phyloP scores from a whole-genome alignment of 2,113 vertebrate genomes.

The Hyaena hyaena region DNA sequence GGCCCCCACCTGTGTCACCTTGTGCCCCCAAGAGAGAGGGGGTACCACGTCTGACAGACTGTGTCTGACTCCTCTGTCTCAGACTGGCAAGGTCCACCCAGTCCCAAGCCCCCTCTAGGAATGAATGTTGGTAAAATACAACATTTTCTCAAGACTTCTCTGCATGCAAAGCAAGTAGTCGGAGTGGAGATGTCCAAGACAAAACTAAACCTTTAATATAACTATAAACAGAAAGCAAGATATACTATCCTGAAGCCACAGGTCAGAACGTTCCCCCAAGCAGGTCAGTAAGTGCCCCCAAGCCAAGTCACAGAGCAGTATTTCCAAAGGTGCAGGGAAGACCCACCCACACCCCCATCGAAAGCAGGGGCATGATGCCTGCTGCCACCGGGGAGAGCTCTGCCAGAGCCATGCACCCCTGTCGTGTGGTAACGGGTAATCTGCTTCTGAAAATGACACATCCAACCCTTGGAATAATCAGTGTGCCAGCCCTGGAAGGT shows the following conservation, averaged over 20 bases:
- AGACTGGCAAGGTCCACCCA: neutral
- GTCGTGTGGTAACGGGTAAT: fast-evolving
- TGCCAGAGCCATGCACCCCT: neutral
- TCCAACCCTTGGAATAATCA: neutral
- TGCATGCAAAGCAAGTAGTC: neutral
- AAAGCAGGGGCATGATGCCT: neutral
- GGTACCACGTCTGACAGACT: neutral
- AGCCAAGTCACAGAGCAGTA: fast-evolving
- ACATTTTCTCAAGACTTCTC: neutral
- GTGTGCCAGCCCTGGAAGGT: neutral
- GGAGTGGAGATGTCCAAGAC: neutral
- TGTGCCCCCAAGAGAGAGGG: fast-evolving
- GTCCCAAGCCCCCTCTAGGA: neutral
- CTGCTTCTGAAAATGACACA: neutral
- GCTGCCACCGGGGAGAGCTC: fast-evolving
- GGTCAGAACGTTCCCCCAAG: neutral
- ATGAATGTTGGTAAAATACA: neutral
- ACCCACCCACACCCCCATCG: neutral
- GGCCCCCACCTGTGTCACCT: neutral
- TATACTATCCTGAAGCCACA: neutral
- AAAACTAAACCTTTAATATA: neutral
- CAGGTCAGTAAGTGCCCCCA: neutral
- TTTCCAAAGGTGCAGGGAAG: neutral
- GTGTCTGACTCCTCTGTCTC: neutral
- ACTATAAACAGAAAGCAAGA: neutral